phyloP scores from a whole-genome alignment of 2,888 invertebrate genomes.

The Oscheius sp. region DNA sequence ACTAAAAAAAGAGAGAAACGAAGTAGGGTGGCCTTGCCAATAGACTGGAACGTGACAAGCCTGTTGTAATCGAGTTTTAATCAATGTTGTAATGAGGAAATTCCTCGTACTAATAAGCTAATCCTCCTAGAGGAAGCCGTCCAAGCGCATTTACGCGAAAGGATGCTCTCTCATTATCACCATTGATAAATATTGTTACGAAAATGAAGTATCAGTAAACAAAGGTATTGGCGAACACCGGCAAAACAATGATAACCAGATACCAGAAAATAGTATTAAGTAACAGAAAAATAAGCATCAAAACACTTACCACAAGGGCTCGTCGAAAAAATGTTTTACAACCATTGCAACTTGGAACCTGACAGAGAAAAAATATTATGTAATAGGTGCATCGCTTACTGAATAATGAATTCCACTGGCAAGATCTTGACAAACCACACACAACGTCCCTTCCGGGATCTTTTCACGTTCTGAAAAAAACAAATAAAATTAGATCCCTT shows the following conservation, averaged over 20 bases:
- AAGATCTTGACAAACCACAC: slow-evolving; percentile 58
- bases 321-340: slow-evolving; percentile 62
- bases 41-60: background rate
- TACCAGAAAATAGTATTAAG: background rate
- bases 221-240: background rate
- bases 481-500: background rate
- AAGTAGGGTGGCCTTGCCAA: slow-evolving; percentile 20
- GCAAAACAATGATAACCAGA: slow-evolving; percentile 12
- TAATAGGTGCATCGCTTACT: slow-evolving; percentile 19
- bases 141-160: background rate
- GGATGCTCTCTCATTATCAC: no score
- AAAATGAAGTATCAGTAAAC: background rate
- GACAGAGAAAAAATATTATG: background rate
- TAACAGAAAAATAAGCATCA: background rate
- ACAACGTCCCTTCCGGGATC: slow-evolving; percentile 60
- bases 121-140: background rate
- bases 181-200: no score
- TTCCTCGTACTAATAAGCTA: background rate
- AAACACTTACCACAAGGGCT: slow-evolving; percentile 53
- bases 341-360: slow-evolving; percentile 57
- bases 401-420: slow-evolving; percentile 61
- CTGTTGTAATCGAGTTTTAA: no score
- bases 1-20: background rate
- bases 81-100: no score
- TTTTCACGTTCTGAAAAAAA: slow-evolving; percentile 57